Conservation (phyloP, 2,113 vertebrate genomes). For the Dissostichus mawsoni region DNA sequence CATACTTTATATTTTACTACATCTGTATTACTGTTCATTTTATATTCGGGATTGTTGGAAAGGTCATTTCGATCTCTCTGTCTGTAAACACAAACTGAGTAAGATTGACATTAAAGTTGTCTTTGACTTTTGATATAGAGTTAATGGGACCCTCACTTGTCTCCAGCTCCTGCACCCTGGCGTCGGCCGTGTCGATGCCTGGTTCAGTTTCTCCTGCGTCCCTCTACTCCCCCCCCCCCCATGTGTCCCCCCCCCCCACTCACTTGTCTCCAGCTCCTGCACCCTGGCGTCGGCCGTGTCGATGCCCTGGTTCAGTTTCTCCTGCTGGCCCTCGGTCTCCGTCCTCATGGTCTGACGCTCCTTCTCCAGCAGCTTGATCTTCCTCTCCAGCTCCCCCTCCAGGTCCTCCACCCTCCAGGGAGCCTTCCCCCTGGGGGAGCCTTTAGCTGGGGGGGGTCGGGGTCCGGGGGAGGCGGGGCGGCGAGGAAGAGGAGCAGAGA, state of each 20-base stretch:
- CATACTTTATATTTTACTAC: no score
- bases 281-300: slow-evolving; percentile 89
- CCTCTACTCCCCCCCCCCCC: slow-evolving; percentile 56
- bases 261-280: slow-evolving; percentile 91
- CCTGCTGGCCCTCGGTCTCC: slow-evolving; percentile 87
- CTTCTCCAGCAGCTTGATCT: slow-evolving; percentile 93
- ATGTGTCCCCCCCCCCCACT: slow-evolving; percentile 57
- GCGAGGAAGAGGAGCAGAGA: slow-evolving; percentile 27
- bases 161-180: slow-evolving; percentile 90
- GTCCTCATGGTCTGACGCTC: slow-evolving; percentile 87
- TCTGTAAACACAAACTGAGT: no score
- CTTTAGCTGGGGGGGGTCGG: slow-evolving; percentile 59
- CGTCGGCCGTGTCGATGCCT: slow-evolving; percentile 89
- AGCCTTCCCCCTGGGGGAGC: slow-evolving; percentile 72
- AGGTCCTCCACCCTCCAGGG: slow-evolving; percentile 92
- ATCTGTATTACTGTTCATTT: no score
- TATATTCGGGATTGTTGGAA: no score
- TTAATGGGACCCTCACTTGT: slow-evolving; percentile 85
- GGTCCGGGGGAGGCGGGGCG: slow-evolving; percentile 51
- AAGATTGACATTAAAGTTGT: no score
- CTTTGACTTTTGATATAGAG: no score
- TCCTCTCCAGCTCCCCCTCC: slow-evolving; percentile 93
- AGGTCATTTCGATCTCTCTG: no score
- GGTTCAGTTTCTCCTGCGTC: slow-evolving; percentile 89
- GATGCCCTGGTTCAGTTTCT: slow-evolving; percentile 91